Evolutionary conservation across 2,113 vertebrate genomes (phyloP).

Genomic region (Aptenodytes forsteri): DNA sequence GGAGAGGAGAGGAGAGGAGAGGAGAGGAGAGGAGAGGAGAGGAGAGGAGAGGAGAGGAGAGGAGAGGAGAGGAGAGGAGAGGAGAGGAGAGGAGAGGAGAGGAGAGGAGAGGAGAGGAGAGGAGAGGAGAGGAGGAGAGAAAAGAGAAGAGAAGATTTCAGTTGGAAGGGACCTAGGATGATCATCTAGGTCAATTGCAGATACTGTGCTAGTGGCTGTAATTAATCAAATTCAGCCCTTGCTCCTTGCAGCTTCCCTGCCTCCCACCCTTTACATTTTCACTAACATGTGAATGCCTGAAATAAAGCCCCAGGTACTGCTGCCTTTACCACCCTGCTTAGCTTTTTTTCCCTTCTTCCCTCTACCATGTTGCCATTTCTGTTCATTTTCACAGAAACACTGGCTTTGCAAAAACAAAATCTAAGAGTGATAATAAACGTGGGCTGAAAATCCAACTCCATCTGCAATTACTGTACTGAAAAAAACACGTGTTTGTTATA

Average conservation of each 20-base stretch:
- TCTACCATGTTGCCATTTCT: neutral
- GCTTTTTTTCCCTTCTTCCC: neutral
- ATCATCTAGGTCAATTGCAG: neutral
- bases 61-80: too few species aligned
- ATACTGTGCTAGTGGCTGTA: neutral
- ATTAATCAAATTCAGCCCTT: neutral
- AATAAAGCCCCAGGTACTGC: neutral
- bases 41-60: too few species aligned
- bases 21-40: too few species aligned
- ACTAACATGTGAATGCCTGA: neutral
- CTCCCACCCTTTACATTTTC: neutral
- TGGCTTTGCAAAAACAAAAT: neutral
- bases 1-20: too few species aligned
- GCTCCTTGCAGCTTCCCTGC: neutral
- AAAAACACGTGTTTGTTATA: neutral
- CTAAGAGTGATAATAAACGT: neutral
- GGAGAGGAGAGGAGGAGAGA: too few species aligned
- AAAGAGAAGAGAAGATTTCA: neutral
- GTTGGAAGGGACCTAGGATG: neutral
- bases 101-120: too few species aligned
- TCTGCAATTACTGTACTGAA: neutral
- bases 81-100: too few species aligned
- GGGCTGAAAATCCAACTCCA: neutral
- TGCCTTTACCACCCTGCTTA: neutral
- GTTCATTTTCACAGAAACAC: neutral